These are phyloP conservation scores for Plebejus melissa DNA, from an alignment of 2,888 invertebrate genomes.

Conservation along the genomic window DNA sequence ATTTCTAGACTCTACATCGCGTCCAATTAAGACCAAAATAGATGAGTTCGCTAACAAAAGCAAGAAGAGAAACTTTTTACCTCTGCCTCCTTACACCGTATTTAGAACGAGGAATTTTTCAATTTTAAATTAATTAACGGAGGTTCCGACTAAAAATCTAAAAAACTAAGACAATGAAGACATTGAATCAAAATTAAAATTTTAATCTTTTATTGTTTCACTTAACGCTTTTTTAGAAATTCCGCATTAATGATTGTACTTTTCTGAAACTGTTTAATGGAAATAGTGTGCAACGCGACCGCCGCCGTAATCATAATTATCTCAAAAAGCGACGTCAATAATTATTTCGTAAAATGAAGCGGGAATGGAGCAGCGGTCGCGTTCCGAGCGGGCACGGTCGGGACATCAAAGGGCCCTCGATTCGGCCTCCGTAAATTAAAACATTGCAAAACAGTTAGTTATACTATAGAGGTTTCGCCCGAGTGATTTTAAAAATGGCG, in stretches of 20 bases:
- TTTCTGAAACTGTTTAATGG: background rate
- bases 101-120: slow-evolving; percentile 53
- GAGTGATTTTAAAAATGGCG: slow-evolving; percentile 74
- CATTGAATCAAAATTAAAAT: slow-evolving; percentile 58
- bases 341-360: slow-evolving; percentile 27
- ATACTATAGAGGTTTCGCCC: slow-evolving; percentile 61
- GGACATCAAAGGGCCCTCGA: slow-evolving; percentile 55
- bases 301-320: slow-evolving; percentile 22
- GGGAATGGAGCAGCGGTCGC: slow-evolving; percentile 33
- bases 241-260: background rate
- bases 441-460: slow-evolving; percentile 70
- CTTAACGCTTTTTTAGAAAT: background rate
- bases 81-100: slow-evolving; percentile 53
- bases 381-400: slow-evolving; percentile 58
- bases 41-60: slow-evolving; percentile 49
- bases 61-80: slow-evolving; percentile 57
- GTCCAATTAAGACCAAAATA: slow-evolving; percentile 49
- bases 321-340: slow-evolving; percentile 23
- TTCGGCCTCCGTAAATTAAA: slow-evolving; percentile 66
- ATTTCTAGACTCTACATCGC: slow-evolving; percentile 51
- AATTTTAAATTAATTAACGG: slow-evolving; percentile 64
- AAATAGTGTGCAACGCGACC: background rate
- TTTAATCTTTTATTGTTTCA: slow-evolving; percentile 1
- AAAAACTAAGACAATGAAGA: slow-evolving; percentile 53
- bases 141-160: slow-evolving; percentile 48